These are phyloP conservation scores for Fundulus diaphanus DNA, from an alignment of 2,797 vertebrate genomes.

Conservation along the genomic window DNA sequence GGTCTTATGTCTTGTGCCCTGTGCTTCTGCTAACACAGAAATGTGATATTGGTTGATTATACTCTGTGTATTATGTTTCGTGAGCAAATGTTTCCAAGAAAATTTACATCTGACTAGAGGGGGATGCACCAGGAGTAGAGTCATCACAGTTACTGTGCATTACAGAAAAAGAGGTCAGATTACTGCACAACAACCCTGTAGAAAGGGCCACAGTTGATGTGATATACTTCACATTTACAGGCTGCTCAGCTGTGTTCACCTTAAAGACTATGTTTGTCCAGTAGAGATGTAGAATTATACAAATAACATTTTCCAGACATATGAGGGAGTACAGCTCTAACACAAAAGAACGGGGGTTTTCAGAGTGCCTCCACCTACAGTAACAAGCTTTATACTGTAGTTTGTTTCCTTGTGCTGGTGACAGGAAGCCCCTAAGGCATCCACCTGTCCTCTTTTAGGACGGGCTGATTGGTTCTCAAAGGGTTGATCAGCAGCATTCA, in stretches of 20 bases:
- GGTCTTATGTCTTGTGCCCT: no score
- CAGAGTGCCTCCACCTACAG: constrained; percentile 16
- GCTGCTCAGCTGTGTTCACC: neutral
- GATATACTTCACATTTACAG: neutral
- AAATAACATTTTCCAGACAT: neutral
- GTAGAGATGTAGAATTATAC: neutral
- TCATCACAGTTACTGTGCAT: constrained; percentile 8
- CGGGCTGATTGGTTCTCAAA: constrained; percentile 78
- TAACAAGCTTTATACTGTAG: constrained; percentile 29
- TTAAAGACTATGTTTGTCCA: neutral
- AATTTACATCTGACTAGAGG: constrained; percentile 25
- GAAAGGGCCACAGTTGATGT: neutral
- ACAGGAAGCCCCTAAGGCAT: constrained; percentile 72
- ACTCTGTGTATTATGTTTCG: neutral
- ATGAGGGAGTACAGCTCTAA: constrained; percentile 19
- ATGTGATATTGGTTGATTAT: neutral
- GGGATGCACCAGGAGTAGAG: neutral
- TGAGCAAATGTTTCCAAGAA: constrained; percentile 15
- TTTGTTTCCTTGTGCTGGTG: constrained; percentile 70
- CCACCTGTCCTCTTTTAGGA: constrained; percentile 74
- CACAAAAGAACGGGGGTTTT: constrained; percentile 9
- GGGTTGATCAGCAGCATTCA: constrained; percentile 56
- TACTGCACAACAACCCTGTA: neutral
- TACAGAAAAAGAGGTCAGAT: constrained; percentile 41
- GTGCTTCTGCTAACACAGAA: neutral